Conservation (phyloP, 2,797 vertebrate species). For the Distichodus sexfasciatus region DNA sequence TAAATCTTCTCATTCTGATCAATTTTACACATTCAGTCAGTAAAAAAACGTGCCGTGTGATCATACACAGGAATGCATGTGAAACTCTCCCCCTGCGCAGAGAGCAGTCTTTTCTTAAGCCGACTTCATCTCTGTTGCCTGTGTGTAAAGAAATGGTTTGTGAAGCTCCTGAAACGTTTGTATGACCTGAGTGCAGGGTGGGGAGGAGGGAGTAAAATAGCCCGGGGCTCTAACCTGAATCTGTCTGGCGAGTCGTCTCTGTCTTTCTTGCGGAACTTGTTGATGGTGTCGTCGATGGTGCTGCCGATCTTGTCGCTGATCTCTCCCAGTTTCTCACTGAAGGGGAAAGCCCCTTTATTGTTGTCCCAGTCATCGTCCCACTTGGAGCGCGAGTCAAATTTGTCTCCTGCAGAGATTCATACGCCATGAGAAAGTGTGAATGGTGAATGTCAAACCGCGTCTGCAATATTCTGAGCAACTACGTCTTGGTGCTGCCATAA, state of each 20-base stretch:
- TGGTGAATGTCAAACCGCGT: neutral
- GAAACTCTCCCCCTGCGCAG: too few relatives aligned
- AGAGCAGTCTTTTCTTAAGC: too few relatives aligned
- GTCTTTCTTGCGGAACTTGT: conserved; percentile 92
- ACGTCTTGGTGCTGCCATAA: too few relatives aligned
- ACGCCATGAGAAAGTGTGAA: neutral
- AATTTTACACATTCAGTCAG: too few relatives aligned
- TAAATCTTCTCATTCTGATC: too few relatives aligned
- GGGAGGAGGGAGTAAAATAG: neutral
- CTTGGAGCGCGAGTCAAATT: conserved; percentile 82
- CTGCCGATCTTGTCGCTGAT: conserved; percentile 97
- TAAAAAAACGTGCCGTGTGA: too few relatives aligned
- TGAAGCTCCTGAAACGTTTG: neutral
- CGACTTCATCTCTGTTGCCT: neutral
- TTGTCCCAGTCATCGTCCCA: conserved; percentile 98
- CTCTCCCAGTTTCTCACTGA: conserved; percentile 95
- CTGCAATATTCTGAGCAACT: neutral
- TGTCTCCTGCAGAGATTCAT: conserved; percentile 72
- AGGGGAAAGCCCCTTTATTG: conserved; percentile 88
- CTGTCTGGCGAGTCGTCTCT: conserved; percentile 94
- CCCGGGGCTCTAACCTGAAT: conserved; percentile 78
- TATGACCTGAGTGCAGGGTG: neutral
- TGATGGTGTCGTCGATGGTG: conserved; percentile 96
- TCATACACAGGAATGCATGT: too few relatives aligned
- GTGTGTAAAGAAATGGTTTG: neutral